phyloP scores from a whole-genome alignment of 2,113 vertebrate species.

The Varanus salvator region DNA sequence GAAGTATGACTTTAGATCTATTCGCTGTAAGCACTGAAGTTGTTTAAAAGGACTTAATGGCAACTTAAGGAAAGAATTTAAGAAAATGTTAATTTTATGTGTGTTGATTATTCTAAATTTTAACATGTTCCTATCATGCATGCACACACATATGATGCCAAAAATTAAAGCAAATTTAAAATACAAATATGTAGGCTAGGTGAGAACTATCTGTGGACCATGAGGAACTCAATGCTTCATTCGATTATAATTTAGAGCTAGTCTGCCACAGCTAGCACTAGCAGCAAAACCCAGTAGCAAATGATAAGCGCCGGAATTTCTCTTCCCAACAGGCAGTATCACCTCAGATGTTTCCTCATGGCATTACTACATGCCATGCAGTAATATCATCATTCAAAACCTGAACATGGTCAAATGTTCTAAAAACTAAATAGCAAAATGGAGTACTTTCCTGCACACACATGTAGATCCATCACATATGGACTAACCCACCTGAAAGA shows the following conservation, averaged over 20 bases:
- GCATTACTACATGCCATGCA: neutral
- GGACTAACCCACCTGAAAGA: neutral
- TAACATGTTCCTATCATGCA: too few relatives aligned
- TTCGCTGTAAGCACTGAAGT: too few relatives aligned
- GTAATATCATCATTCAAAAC: slow-evolving; percentile 59
- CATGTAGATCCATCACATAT: slow-evolving; percentile 45
- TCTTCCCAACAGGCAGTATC: too few relatives aligned
- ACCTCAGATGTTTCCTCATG: neutral
- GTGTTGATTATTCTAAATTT: too few relatives aligned
- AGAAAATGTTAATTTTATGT: too few relatives aligned
- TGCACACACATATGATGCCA: too few relatives aligned
- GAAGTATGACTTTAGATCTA: too few relatives aligned
- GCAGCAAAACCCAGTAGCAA: neutral
- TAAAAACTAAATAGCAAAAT: slow-evolving; percentile 59
- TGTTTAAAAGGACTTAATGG: too few relatives aligned
- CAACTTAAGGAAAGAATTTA: too few relatives aligned
- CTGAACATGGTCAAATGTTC: slow-evolving; percentile 62
- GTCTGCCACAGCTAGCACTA: neutral
- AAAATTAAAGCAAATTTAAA: too few relatives aligned
- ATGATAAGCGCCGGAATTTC: neutral
- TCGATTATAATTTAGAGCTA: neutral
- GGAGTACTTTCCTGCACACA: slow-evolving; percentile 58
- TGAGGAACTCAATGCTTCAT: neutral
- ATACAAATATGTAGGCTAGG: too few relatives aligned
- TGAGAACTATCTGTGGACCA: too few relatives aligned